These are phyloP conservation scores for Diabrotica virgifera DNA, from an alignment of 1,140 invertebrate species.

Conservation along the genomic window DNA sequence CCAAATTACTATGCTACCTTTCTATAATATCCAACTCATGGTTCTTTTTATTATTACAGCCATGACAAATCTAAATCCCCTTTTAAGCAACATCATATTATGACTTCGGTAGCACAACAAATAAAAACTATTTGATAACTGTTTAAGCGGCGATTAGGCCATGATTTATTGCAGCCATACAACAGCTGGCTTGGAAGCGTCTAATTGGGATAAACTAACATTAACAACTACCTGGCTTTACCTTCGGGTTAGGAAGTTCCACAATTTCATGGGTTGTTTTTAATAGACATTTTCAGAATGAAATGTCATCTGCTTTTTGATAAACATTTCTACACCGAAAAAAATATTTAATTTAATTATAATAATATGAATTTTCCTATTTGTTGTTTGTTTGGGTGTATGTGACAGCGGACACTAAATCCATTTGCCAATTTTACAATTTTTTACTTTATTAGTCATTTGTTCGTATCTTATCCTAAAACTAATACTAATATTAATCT, in stretches of 20 bases:
- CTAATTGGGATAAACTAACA: background rate
- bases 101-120: background rate
- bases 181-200: background rate
- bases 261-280: background rate
- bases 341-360: background rate
- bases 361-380: no score
- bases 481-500: no score
- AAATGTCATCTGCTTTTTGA: constrained; percentile 1
- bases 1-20: background rate
- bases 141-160: background rate
- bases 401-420: no score
- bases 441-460: no score
- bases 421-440: no score
- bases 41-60: background rate
- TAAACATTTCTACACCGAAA: background rate
- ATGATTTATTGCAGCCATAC: background rate
- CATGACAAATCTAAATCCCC: constrained; percentile 1
- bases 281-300: background rate
- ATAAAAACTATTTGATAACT: constrained; percentile 3
- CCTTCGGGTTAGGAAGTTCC: background rate
- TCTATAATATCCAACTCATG: background rate
- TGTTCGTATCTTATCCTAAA: no score
- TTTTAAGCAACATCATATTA: background rate
- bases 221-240: background rate
- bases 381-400: no score